These are phyloP conservation scores for Penaeus japonicus DNA, from an alignment of 1,140 invertebrate genomes.

Conservation along the genomic window DNA sequence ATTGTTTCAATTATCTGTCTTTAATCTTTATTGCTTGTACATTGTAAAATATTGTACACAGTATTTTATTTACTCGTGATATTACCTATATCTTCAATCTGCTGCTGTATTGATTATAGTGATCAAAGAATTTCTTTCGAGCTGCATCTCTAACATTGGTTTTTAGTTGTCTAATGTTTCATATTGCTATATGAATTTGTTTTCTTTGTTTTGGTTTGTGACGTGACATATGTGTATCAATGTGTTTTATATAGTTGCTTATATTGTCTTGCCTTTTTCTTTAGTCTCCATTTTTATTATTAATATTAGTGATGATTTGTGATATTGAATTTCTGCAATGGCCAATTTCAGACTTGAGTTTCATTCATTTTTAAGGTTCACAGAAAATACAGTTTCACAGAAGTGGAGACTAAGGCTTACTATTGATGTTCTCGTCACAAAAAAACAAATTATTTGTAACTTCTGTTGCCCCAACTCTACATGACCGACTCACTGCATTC, in stretches of 20 bases:
- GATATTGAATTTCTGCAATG: constrained; percentile 36
- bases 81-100: constrained; percentile 14
- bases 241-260: constrained; percentile 34
- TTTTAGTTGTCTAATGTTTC: constrained; percentile 32
- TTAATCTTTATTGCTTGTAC: constrained; percentile 28
- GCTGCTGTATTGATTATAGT: constrained; percentile 9
- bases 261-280: not conserved
- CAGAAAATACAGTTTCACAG: constrained; percentile 3
- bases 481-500: constrained; percentile 16
- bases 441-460: constrained; percentile 11
- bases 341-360: constrained; percentile 10
- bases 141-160: constrained; percentile 21
- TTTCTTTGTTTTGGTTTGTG: constrained; percentile 6
- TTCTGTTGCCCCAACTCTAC: not conserved
- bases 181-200: constrained; percentile 34
- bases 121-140: not conserved
- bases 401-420: not conserved
- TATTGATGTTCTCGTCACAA: constrained; percentile 2
- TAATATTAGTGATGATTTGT: constrained; percentile 38
- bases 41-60: constrained; percentile 29
- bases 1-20: constrained; percentile 24
- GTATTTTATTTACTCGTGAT: constrained; percentile 39
- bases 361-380: constrained; percentile 15
- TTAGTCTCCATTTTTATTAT: constrained; percentile 22
- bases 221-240: constrained; percentile 20